Conservation (phyloP, 1,140 invertebrate species). For the Stratiolaelaps scimitus region DNA sequence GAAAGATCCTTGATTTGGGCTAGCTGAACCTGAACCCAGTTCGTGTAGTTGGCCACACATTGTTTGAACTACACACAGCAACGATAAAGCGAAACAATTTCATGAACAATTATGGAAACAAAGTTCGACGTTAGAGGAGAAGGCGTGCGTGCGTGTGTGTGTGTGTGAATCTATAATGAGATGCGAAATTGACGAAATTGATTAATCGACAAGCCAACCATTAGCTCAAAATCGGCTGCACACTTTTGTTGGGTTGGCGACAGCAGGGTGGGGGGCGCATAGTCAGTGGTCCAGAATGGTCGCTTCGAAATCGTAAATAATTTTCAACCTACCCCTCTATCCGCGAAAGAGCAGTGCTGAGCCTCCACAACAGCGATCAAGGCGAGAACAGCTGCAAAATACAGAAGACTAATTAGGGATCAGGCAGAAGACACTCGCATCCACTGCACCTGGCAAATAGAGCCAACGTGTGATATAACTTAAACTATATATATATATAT, state of each 20-base stretch:
- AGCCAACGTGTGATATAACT: too few relatives aligned
- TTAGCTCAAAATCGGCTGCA: background rate
- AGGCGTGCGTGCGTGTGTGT: background rate
- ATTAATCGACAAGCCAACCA: background rate
- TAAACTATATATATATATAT: too few relatives aligned
- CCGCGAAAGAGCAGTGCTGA: slow-evolving; percentile 2
- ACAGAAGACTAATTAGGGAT: background rate
- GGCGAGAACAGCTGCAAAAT: background rate
- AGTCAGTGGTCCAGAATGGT: background rate
- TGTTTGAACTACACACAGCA: slow-evolving; percentile 9
- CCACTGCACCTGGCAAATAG: too few relatives aligned
- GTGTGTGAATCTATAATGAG: background rate
- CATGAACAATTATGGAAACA: background rate
- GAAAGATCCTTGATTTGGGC: background rate
- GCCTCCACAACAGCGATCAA: background rate
- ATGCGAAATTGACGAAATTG: background rate
- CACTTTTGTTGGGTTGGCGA: too few relatives aligned
- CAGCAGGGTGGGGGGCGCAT: background rate
- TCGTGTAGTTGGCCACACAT: slow-evolving; percentile 7
- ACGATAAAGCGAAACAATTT: background rate
- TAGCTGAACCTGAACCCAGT: slow-evolving; percentile 22
- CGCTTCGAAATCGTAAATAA: background rate
- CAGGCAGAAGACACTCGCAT: too few relatives aligned
- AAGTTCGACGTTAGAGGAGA: background rate
- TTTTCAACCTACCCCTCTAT: slow-evolving; percentile 9